Base-by-base conservation (phyloP, 2,113 vertebrate genomes). In the Eolophus roseicapilla region DNA sequence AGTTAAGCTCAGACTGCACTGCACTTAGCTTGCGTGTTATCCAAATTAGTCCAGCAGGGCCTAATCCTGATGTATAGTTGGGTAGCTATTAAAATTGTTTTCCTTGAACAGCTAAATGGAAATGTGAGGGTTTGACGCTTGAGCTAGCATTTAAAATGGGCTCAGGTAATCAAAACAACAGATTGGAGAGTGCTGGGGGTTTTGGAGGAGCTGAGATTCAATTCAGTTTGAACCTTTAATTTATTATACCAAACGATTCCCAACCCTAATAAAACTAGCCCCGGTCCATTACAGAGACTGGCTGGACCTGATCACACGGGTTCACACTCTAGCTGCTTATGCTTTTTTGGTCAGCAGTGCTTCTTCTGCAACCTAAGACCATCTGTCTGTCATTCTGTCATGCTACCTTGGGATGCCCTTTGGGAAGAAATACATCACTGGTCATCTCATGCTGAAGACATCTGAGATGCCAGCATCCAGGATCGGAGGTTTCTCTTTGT, bases 61-160 rank as follows among this genome's bases (percentile, higher is more conserved):
- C 78, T 89, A 95, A 88, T 86, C 67, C 92, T 95, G 82, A 91
- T 93, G 46, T 95, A 93, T 94, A 88, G 67, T 75, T 82, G 78
- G 2, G 10, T n/a, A 89, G 87, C 62, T 82, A 92, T 92, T 89
- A 92, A 95, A 95, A 96, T 74, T 86, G 85, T 93, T 94, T 88
- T 79, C 75, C 47, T 91, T 88, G 82, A 92, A 93, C 50, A 88
- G 64, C 82, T 75, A 92, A 80, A 77, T 81, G 92, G 90, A 96
- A 94, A 95, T 68, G 27, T 1, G 7, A 92, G 46, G 39, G 33
- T 76, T 88, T 94, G 85, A 94, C 0, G 12, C 68, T 93, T 83
- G 67, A 95, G 85, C 64, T 83, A 90, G 75, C 85, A 71, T 77
- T 94, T 95, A 68, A 83, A 90, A 95, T 71, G 79, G 85, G 76